These are phyloP conservation scores for Alethe castanea DNA, from an alignment of 2,113 vertebrate species.

Conservation along the genomic window DNA sequence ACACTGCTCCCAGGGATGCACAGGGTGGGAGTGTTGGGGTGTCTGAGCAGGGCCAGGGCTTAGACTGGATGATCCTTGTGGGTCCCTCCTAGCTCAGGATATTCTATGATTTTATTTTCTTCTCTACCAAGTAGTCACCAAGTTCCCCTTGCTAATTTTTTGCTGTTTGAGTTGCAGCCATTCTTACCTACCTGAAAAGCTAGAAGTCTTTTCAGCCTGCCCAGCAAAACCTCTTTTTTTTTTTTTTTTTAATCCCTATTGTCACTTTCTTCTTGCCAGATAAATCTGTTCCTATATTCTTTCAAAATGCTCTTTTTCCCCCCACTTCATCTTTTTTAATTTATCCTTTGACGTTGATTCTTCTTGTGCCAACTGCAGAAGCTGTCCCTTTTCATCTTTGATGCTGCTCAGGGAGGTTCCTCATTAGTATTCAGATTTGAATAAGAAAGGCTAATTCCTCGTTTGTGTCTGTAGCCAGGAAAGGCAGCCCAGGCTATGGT, in stretches of 20 bases:
- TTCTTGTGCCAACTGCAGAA: background rate
- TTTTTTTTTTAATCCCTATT: background rate
- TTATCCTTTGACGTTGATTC: background rate
- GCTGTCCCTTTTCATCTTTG: background rate
- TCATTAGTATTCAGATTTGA: background rate
- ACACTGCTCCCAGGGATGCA: fast-evolving
- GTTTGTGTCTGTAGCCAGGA: background rate
- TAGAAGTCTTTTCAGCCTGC: background rate
- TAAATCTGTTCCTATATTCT: background rate
- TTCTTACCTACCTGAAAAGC: background rate
- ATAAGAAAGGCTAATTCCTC: background rate
- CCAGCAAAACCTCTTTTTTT: background rate
- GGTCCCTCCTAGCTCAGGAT: background rate
- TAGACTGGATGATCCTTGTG: fast-evolving
- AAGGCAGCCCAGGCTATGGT: background rate
- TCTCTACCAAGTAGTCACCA: background rate
- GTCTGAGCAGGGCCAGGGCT: background rate
- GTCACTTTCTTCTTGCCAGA: background rate
- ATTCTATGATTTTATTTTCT: background rate
- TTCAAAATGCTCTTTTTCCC: background rate
- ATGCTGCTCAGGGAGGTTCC: background rate
- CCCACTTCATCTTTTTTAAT: background rate
- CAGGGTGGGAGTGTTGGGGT: background rate
- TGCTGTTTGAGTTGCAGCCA: background rate
- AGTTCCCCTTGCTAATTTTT: background rate